A percentile compares a stretch with the other conserved stretches of the same genome.
Conservation (phyloP, 2,888 invertebrate genomes). For the Drosophila ustulata region DNA sequence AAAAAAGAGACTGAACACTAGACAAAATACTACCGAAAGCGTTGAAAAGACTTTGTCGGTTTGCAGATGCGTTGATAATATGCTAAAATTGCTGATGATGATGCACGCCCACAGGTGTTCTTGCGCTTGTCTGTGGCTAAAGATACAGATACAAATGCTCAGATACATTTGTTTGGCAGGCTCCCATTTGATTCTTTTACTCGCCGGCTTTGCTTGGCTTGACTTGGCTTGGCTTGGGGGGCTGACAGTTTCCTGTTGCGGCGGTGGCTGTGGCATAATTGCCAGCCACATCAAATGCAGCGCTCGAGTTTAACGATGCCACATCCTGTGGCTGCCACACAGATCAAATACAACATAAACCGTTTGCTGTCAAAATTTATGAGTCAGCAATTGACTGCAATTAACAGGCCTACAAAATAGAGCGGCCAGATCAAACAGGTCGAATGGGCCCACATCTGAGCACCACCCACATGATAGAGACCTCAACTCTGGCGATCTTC, state of each 20-base stretch:
- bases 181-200: not conserved
- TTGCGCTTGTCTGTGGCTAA: constrained; percentile 2
- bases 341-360: constrained; percentile 40
- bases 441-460: not conserved
- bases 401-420: constrained; percentile 65
- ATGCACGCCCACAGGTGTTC: constrained; percentile 79
- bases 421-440: constrained; percentile 60
- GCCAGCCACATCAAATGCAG: constrained; percentile 64
- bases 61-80: constrained; percentile 81
- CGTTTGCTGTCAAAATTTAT: constrained; percentile 75
- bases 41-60: constrained; percentile 84
- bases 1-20: constrained; percentile 10
- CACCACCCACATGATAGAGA: constrained; percentile 63
- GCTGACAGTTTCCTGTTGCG: constrained; percentile 68
- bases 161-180: constrained; percentile 58
- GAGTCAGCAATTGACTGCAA: constrained; percentile 67
- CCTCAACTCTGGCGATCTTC: constrained; percentile 22
- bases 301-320: constrained; percentile 67
- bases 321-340: constrained; percentile 65
- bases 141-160: constrained; percentile 43
- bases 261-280: constrained; percentile 52
- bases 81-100: constrained; percentile 79
- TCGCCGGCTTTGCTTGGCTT: not conserved
- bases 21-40: constrained; percentile 49
- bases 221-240: constrained; percentile 40